phyloP scores from a whole-genome alignment of 2,888 invertebrate species.

The Phytoseiulus persimilis region DNA sequence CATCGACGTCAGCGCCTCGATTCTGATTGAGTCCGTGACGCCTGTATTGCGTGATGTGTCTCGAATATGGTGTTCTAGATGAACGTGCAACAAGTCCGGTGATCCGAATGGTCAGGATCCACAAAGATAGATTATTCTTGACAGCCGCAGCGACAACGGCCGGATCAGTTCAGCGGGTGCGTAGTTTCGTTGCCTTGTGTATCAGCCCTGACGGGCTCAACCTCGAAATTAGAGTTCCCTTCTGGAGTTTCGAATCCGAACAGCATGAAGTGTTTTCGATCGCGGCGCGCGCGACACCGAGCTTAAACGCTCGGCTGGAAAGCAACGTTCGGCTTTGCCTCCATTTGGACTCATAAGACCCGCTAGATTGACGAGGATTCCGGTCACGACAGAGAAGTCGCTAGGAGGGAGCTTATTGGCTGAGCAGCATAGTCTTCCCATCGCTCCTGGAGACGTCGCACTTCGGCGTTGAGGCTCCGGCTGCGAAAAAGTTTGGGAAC shows the following conservation, averaged over 20 bases:
- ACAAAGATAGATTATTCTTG: neutral
- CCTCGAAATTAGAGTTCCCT: too few species aligned
- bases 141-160: neutral
- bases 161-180: neutral
- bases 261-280: too few species aligned
- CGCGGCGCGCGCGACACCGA: too few species aligned
- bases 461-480: neutral
- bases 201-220: too few species aligned
- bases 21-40: neutral
- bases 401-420: neutral
- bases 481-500: neutral
- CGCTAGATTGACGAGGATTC: neutral
- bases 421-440: neutral
- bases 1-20: neutral
- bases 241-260: too few species aligned
- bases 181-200: too few species aligned
- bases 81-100: neutral
- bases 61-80: neutral
- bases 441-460: neutral
- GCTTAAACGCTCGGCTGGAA: neutral
- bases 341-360: neutral
- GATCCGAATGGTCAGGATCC: neutral
- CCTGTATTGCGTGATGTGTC: neutral
- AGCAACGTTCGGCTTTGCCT: neutral
- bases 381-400: neutral